Percentiles rank a stretch among this genome's conserved stretches.
These are phyloP conservation scores for Scomber japonicus DNA, from an alignment of 2,113 vertebrate species.

Conservation along the genomic window DNA sequence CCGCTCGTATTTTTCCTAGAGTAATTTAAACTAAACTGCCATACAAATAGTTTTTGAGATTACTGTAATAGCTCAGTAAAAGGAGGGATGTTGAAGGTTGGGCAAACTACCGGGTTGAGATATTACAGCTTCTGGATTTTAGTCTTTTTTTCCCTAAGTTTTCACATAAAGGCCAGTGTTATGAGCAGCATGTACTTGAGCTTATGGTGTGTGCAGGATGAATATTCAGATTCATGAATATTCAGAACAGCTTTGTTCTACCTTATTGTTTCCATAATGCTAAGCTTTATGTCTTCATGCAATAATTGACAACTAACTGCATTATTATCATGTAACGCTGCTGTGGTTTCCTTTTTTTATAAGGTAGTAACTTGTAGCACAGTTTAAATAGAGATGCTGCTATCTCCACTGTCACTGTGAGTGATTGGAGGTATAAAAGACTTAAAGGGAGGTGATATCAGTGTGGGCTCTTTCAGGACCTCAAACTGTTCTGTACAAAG, in stretches of 20 bases:
- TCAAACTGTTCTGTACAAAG: conserved; percentile 59
- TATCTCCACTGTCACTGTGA: conserved; percentile 31
- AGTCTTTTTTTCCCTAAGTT: neutral
- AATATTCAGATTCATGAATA: neutral
- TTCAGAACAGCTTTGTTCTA: neutral
- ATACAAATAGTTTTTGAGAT: conserved; percentile 14
- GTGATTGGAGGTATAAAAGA: conserved; percentile 45
- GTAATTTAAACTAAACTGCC: conserved; percentile 5
- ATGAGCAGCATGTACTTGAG: neutral
- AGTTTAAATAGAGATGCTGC: conserved; percentile 36
- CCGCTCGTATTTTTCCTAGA: neutral
- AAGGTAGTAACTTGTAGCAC: neutral
- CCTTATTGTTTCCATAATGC: neutral
- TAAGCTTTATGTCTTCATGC: neutral
- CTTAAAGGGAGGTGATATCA: conserved; percentile 55
- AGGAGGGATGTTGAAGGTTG: conserved; percentile 18
- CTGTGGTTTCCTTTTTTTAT: neutral
- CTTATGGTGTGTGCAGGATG: neutral
- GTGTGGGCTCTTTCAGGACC: conserved; percentile 44
- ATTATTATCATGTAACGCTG: neutral
- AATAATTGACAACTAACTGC: conserved; percentile 10
- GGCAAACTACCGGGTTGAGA: conserved; percentile 14
- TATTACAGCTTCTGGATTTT: neutral
- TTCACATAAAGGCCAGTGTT: neutral
- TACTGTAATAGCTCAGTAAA: neutral